Evolutionary conservation across 2,888 invertebrate genomes (phyloP), one percentile per base, ranked within the genome.

Genomic region (Megastigmus dorsalis): DNA sequence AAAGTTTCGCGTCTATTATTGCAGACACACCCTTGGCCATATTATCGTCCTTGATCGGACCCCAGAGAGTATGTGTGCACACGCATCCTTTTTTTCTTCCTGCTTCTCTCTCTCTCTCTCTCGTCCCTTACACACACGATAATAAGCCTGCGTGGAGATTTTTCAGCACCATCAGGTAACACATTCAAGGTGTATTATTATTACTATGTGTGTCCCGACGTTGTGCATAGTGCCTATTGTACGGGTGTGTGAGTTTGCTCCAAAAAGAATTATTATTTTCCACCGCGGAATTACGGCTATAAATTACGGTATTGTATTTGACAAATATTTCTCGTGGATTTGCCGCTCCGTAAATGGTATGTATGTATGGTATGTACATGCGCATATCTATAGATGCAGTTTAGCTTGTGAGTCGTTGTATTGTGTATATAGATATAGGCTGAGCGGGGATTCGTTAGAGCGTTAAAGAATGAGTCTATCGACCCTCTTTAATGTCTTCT

Each of bases 281-380:
- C 55, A 48, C 45, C 54, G n/a, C 23, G 15, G 52, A 50, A 59
- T 54, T 62, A 69, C 15, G 41, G 41, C 28, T 5, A 15, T 69
- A 62, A 69, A 69, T 62, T 54, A 62, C 33, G 69, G 60, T 41
- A 54, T 43, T 60, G 62, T 59, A 33, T 59, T 59, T 59, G 66
- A 72, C 72, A 72, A 73, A 66, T 73, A 54, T 60, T 72, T 65
- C 55, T 48, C 57, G 48, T 71, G 36, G 45, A 63, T 30, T 50
- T 18, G 33, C 13, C 20, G 52, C 15, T 10, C 5, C 13, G 28
- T 3, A 23, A 41, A 4, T 7, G 33, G 13, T n/a, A n/a, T n/a
- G n/a, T n/a, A n/a, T n/a, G n/a, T n/a, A n/a, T n/a, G n/a, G n/a
- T n/a, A n/a, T n/a, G n/a, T n/a, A n/a, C n/a, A n/a, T n/a, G 55